Evolutionary conservation across 2,888 invertebrate genomes (phyloP), one percentile per base, ranked within the genome.

Genomic region (Pelosia muscerda): DNA sequence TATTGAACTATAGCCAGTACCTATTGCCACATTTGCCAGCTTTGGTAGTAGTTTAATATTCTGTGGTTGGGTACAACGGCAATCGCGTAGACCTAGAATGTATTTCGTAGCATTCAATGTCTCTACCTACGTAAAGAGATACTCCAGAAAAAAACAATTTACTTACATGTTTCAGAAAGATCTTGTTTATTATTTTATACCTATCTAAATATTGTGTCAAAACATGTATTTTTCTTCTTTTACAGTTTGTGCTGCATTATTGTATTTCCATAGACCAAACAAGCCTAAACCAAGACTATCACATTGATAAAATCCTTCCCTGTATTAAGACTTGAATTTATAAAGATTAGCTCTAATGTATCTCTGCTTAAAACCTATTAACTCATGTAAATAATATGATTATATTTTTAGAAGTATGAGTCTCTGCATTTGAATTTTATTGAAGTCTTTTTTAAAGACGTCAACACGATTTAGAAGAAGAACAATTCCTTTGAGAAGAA

Each of bases 381-480:
- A 49, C 49, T 49, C n/a, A n/a, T 49, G 49, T 49, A 49, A 49
- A 49, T 49, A 49, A n/a, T 19, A 42, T 19, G 19, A 1, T n/a
- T 49, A 6, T 42, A 15, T 38, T 38, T 38, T 38, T 4, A 15
- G 13, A 38, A 38, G 15, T 38, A 5, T 38, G 38, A 38, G 49
- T 49, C 49, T 49, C 49, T 49, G 49, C n/a, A n/a, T 49, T n/a
- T n/a, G n/a, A 49, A 49, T 49, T n/a, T n/a, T n/a, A n/a, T n/a
- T n/a, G n/a, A n/a, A n/a, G n/a, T n/a, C n/a, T n/a, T n/a, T n/a
- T n/a, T n/a, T n/a, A 49, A 49, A 49, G 49, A 49, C n/a, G n/a
- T n/a, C n/a, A 49, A n/a, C 19, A n/a, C n/a, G 49, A 31, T 10
- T 9, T 31, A 31, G 1, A n/a, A 8, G 2, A 19, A 42, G 6